Evolutionary conservation across 30 jellyfish, hydroid and myxozoan species (phyloP).

Genomic region (Turritopsis dohrnii): DNA sequence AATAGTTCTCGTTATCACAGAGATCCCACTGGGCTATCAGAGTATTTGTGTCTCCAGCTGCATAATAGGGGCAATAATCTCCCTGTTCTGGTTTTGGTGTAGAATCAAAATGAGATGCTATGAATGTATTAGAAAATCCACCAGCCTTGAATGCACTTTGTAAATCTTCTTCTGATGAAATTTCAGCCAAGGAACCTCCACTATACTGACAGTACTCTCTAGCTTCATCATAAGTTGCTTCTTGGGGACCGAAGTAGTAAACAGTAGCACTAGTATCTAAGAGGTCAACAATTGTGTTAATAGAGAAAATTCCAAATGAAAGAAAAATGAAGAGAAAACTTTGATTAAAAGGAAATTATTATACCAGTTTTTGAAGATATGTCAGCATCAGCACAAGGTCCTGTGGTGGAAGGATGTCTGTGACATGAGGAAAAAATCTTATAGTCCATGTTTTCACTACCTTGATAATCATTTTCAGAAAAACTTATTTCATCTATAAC

Average conservation of each 20-base stretch:
- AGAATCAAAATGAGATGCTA: not conserved
- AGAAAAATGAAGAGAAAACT: not conserved
- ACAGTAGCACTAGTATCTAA: not conserved
- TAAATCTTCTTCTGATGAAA: not conserved
- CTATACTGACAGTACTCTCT: not conserved
- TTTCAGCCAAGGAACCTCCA: not conserved
- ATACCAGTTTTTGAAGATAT: not conserved
- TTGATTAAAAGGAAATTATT: not conserved
- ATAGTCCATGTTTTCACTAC: not conserved
- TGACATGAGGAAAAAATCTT: not conserved
- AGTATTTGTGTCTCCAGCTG: not conserved
- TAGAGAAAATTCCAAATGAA: not conserved
- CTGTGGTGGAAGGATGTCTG: not conserved
- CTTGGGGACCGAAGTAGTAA: not conserved
- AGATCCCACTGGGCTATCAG: not conserved
- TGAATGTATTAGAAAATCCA: not conserved
- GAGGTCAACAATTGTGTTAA: not conserved
- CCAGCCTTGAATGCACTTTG: not conserved
- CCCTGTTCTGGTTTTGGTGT: not conserved
- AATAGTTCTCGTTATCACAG: not conserved
- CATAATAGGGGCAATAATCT: not conserved
- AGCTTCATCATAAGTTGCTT: not conserved
- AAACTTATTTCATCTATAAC: not conserved
- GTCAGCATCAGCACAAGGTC: constrained; percentile 7
- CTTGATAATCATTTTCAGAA: not conserved